Base-by-base conservation (phyloP, 1,140 invertebrate species). In the Cyclargus thomasi region DNA sequence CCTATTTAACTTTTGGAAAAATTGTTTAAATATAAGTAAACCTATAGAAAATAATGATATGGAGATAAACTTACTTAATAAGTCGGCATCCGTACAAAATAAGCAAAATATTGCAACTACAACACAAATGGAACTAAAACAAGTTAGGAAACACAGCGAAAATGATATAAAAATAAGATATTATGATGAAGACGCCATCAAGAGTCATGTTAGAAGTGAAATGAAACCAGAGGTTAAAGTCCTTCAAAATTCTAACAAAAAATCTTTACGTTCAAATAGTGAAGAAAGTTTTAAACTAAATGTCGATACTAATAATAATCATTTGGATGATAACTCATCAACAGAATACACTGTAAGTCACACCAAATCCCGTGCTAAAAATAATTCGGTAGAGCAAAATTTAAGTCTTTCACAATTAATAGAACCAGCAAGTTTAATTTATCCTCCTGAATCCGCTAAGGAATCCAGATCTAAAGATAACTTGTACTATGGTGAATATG, bases 1-100 rank as follows among this genome's bases (percentile, higher is more conserved):
- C 62, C 53, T 80, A 35, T 67, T 79, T 20, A 70, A 72, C 14
- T 73, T 79, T 66, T 77, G 73, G 72, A 67, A 70, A 57, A 69
- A 69, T 67, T 57, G 69, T 65, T 22, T 53, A 14, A 35, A 59
- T 59, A 21, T 21, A 6, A 59, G 18, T 8, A 59, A 11, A 59
- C 55, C 55, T 7, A 59, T 16, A 14, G 10, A 47, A 47, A 11
- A 47, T 47, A 47, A 47, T 11, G 3, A 47, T 47, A 47, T 1
- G 11, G 39, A 16, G 11, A 14, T 47, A 14, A 47, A 3, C 39
- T 47, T 14, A 1, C 11, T 1, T 14, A 47, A 47, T 47, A 47
- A 11, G 0, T 47, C 39, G 14, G 11, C 14, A 8, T 14, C 39
- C 39, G 14, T 16, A 47, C 39, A 14, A 8, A 14, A 14, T 2